Conservation (phyloP, 1,140 invertebrate genomes). For the Lethrus apterus region DNA sequence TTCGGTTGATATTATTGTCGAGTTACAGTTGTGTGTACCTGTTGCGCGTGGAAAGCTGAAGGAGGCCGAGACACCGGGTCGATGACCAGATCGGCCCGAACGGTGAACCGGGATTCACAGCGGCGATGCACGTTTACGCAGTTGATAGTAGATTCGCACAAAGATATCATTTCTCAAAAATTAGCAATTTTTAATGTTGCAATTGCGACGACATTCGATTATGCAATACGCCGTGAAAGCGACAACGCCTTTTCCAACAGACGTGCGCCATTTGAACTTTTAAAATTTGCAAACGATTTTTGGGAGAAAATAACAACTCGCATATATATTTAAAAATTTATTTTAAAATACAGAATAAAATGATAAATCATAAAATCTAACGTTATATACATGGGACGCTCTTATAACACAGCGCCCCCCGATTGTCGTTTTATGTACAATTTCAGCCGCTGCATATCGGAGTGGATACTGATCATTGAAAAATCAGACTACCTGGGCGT, state of each 20-base stretch:
- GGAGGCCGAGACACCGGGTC: conserved; percentile 16
- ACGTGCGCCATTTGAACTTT: background rate
- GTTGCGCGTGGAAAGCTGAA: conserved; percentile 15
- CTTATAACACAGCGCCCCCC: too few species aligned
- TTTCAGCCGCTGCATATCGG: too few species aligned
- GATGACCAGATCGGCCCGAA: conserved; percentile 22
- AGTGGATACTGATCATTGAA: too few species aligned
- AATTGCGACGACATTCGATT: too few species aligned
- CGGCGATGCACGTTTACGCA: background rate
- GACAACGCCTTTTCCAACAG: background rate
- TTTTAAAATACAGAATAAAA: too few species aligned
- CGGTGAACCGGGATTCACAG: conserved; percentile 24
- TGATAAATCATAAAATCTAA: too few species aligned
- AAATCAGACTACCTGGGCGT: too few species aligned
- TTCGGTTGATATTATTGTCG: conserved; percentile 3
- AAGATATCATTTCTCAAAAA: background rate
- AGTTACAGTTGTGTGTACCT: conserved; percentile 6
- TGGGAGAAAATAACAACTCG: background rate
- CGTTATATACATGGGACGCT: too few species aligned
- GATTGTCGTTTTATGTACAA: too few species aligned
- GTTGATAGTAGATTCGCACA: background rate
- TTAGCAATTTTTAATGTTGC: background rate
- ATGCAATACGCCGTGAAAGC: too few species aligned
- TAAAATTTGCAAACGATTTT: background rate
- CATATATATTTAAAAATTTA: too few species aligned